Evolutionary conservation across 2,888 invertebrate species (phyloP).

Genomic region (Cheilosia grossa): DNA sequence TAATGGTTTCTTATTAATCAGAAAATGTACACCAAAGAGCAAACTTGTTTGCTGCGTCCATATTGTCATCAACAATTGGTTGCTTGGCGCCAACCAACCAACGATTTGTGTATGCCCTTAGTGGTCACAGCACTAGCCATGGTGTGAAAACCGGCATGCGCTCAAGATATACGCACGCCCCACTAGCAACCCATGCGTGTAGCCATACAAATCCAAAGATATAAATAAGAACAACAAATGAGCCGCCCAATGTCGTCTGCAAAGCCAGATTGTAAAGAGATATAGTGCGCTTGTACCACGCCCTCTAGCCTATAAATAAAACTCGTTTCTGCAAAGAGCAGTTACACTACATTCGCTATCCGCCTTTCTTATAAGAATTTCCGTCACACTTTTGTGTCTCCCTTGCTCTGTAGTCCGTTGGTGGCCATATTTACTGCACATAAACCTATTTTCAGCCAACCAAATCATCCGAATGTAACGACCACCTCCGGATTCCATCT

Average conservation of each 20-base stretch:
- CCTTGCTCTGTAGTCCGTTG: slow-evolving; percentile 7
- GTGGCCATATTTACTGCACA: slow-evolving; percentile 46
- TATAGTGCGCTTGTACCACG: background rate
- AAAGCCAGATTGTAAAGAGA: slow-evolving; percentile 10
- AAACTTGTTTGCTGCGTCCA: slow-evolving; percentile 30
- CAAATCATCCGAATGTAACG: slow-evolving; percentile 7
- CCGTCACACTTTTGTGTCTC: background rate
- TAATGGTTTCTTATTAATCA: slow-evolving; percentile 43
- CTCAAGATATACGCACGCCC: slow-evolving; percentile 17
- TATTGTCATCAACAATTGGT: slow-evolving; percentile 58
- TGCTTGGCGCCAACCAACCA: slow-evolving; percentile 50
- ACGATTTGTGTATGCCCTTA: slow-evolving; percentile 44
- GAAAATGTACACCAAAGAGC: background rate
- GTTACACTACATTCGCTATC: background rate
- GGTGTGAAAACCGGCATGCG: slow-evolving; percentile 42
- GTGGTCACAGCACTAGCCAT: slow-evolving; percentile 18
- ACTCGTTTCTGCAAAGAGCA: slow-evolving; percentile 54
- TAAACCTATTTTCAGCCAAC: slow-evolving; percentile 33
- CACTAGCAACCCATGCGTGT: background rate
- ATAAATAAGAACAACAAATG: slow-evolving; percentile 17
- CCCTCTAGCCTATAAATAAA: slow-evolving; percentile 6
- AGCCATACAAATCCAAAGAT: background rate
- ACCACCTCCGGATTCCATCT: slow-evolving; percentile 11
- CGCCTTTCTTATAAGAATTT: slow-evolving; percentile 28
- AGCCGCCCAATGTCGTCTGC: slow-evolving; percentile 32